Evolutionary conservation across 2,888 invertebrate species (phyloP).

Genomic region (Aphelenchoides bicaudatus): DNA sequence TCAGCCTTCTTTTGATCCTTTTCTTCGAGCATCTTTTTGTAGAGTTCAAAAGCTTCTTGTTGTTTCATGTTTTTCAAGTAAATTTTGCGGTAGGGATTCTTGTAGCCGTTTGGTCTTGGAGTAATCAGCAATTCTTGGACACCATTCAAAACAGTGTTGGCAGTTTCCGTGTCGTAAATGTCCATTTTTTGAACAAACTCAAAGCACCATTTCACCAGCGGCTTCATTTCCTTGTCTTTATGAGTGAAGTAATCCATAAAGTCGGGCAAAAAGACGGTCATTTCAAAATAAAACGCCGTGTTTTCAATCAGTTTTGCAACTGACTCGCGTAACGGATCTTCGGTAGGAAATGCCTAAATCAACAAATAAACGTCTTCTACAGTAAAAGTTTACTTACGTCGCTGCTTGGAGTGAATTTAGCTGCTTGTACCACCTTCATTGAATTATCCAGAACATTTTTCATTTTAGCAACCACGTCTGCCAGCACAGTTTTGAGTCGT

Average conservation of each 20-base stretch:
- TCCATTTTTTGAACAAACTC: conserved; percentile 13
- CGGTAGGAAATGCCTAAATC: not conserved
- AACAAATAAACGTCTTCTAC: too few relatives aligned
- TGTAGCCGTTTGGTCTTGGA: not conserved
- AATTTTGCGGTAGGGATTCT: conserved; percentile 9
- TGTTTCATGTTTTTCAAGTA: not conserved
- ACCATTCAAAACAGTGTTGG: conserved; percentile 10
- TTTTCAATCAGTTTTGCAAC: conserved; percentile 17
- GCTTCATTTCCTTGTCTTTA: not conserved
- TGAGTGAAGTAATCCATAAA: conserved; percentile 2
- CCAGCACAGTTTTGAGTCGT: not conserved
- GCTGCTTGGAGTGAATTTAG: conserved; percentile 7
- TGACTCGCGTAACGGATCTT: conserved; percentile 15
- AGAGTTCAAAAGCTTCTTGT: conserved; percentile 6
- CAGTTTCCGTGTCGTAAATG: conserved; percentile 13
- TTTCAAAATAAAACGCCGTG: conserved; percentile 13
- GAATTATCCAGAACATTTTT: conserved; percentile 4
- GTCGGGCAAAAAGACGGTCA: conserved; percentile 13
- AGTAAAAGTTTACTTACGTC: too few relatives aligned
- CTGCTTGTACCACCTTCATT: not conserved
- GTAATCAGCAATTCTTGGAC: conserved; percentile 9
- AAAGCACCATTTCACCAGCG: conserved; percentile 9
- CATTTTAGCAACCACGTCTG: not conserved
- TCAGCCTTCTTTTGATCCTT: conserved; percentile 9
- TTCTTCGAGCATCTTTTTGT: conserved; percentile 6